Percentiles rank a stretch among this genome's conserved stretches.
phyloP scores from a whole-genome alignment of 2,113 vertebrate species.

The Crotalus tigris region DNA sequence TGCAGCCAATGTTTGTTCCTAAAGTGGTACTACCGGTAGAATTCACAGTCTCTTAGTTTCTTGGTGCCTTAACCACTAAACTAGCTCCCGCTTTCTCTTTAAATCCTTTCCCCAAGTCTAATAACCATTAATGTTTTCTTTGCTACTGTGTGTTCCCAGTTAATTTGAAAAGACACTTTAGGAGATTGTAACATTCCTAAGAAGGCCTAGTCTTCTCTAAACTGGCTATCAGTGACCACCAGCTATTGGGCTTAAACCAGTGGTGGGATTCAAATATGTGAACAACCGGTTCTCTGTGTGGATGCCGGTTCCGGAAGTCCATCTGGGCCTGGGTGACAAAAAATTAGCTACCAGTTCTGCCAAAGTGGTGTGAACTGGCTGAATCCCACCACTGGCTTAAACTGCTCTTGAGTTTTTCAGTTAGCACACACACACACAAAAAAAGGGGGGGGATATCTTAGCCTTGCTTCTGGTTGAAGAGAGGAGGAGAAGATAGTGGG shows the following conservation, averaged over 20 bases:
- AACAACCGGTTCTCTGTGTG: too few relatives aligned
- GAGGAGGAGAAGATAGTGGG: neutral
- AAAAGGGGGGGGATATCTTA: neutral
- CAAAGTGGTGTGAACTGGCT: too few relatives aligned
- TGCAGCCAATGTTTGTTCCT: neutral
- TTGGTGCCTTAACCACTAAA: too few relatives aligned
- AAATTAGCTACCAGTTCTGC: too few relatives aligned
- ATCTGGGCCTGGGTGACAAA: too few relatives aligned
- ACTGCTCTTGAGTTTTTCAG: neutral
- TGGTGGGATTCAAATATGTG: too few relatives aligned
- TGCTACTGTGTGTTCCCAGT: neutral
- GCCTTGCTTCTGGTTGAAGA: neutral
- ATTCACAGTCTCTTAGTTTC: neutral
- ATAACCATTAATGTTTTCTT: neutral
- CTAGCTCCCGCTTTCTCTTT: neutral
- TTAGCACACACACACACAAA: neutral
- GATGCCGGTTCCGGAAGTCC: too few relatives aligned
- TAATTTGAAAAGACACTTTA: neutral
- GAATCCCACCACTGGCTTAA: neutral
- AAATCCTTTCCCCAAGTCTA: neutral
- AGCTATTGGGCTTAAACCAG: neutral
- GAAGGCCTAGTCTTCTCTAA: neutral
- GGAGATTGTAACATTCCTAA: neutral
- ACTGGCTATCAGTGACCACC: neutral
- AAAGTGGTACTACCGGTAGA: neutral